Conservation (phyloP, 1,140 invertebrate species). For the Triops cancriformis region DNA sequence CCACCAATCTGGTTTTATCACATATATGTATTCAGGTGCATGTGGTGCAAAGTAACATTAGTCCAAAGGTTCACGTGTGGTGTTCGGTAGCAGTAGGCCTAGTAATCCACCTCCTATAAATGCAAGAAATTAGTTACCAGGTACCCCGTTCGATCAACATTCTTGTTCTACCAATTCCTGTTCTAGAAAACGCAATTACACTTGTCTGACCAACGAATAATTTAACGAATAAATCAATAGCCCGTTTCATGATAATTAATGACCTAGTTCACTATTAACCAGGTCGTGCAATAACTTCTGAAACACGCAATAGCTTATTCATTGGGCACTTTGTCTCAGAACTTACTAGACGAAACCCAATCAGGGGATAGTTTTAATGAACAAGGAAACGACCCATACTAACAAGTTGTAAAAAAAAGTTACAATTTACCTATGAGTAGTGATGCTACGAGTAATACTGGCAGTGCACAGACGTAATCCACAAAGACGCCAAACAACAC, state of each 20-base stretch:
- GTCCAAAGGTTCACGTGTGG: conserved; percentile 67
- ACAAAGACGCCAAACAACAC: conserved; percentile 72
- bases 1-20: not conserved
- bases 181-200: too few relatives aligned
- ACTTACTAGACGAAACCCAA: too few relatives aligned
- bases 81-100: conserved; percentile 74
- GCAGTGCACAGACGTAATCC: conserved; percentile 71
- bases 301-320: too few relatives aligned
- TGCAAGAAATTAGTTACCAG: conserved; percentile 24
- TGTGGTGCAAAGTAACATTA: conserved; percentile 40
- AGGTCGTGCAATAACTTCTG: too few relatives aligned
- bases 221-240: too few relatives aligned
- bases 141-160: too few relatives aligned
- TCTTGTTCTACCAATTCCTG: too few relatives aligned
- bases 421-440: conserved; percentile 24
- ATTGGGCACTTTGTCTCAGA: too few relatives aligned
- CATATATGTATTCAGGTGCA: not conserved
- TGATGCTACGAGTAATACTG: conserved; percentile 69
- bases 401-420: not conserved
- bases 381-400: not conserved
- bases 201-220: too few relatives aligned
- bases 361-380: too few relatives aligned
- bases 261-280: too few relatives aligned
- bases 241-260: too few relatives aligned
- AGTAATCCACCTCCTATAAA: conserved; percentile 63